Evolutionary conservation across 2,113 vertebrate genomes (phyloP), one percentile per base, ranked within the genome.

Genomic region (Spea multiplicata): DNA sequence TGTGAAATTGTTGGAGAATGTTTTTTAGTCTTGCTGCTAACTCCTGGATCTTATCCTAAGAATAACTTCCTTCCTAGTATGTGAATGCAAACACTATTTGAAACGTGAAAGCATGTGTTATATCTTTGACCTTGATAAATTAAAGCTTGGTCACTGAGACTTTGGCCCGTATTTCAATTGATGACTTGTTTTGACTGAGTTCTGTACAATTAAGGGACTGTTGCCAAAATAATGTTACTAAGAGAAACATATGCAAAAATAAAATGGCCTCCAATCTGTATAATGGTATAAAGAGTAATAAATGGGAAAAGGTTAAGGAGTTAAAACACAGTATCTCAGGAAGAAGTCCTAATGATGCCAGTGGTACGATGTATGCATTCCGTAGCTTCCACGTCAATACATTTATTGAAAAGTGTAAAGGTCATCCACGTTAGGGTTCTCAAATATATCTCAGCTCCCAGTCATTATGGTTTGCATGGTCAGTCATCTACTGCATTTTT

Each of bases 11-110:
- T 78, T 72, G 49, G 13, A 52, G 55, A 78, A 64, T 78, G 59
- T 72, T 78, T 71, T 72, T 64, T 49, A 52, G 57, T 72, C 68
- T 65, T 48, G 16, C 47, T 52, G 47, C 8, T 52, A 72, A 48
- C 48, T 78, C 68, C 50, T 66, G 76, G 69, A 49, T 14, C 44
- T 72, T 78, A 78, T 78, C 76, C 68, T 72, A 66, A 78, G 67
- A 78, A 78, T 72, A 72, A 78, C 76, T 78, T 78, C 76, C 67
- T 78, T 61, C 65, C 74, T 69, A 46, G 55, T 64, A 8, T 65
- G 57, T 78, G 76, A 78, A 78, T 65, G 13, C 48, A 72, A 72
- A 55, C 6, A 66, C 61, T 65, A 59, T 65, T n/a, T 30, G 16
- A 65, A 2, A 3, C 9, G 14, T 59, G 14, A 52, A 10, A 59